Conservation (phyloP, 2,797 vertebrate species). For the Xenopus petersii region DNA sequence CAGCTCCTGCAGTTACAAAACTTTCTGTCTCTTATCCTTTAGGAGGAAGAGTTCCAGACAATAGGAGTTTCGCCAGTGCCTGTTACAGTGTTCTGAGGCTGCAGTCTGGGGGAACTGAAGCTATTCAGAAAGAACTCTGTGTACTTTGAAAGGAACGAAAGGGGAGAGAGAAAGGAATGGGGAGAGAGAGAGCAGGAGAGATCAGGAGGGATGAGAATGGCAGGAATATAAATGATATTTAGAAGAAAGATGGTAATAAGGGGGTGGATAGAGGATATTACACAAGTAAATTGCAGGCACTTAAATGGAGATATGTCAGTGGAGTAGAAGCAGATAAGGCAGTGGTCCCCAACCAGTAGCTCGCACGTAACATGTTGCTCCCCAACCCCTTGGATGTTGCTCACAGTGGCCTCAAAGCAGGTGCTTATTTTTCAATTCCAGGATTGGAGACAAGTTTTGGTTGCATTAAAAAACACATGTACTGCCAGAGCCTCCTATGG, state of each 20-base stretch:
- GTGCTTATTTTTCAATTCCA: too few species aligned
- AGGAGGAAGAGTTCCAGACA: conserved; percentile 19
- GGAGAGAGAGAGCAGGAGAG: neutral
- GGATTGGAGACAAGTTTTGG: too few species aligned
- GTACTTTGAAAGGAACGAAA: conserved; percentile 10
- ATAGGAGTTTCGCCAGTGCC: conserved; percentile 11
- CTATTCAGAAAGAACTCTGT: conserved; percentile 38
- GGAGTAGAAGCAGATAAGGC: too few species aligned
- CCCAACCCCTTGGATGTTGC: too few species aligned
- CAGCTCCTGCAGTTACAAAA: neutral
- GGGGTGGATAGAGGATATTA: neutral
- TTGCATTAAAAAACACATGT: too few species aligned
- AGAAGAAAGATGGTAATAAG: neutral
- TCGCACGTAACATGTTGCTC: too few species aligned
- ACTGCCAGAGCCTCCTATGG: too few species aligned
- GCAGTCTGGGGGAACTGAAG: conserved; percentile 24
- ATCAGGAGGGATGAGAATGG: neutral
- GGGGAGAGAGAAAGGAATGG: neutral
- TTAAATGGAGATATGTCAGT: too few species aligned
- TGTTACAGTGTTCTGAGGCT: conserved; percentile 20
- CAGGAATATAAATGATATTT: neutral
- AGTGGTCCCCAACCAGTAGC: too few species aligned
- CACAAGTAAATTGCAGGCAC: too few species aligned
- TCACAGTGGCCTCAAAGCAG: too few species aligned
- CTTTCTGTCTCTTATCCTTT: neutral